Evolutionary conservation across 2,888 invertebrate genomes (phyloP), one percentile per base, ranked within the genome.

Genomic region (Macaria notata): DNA sequence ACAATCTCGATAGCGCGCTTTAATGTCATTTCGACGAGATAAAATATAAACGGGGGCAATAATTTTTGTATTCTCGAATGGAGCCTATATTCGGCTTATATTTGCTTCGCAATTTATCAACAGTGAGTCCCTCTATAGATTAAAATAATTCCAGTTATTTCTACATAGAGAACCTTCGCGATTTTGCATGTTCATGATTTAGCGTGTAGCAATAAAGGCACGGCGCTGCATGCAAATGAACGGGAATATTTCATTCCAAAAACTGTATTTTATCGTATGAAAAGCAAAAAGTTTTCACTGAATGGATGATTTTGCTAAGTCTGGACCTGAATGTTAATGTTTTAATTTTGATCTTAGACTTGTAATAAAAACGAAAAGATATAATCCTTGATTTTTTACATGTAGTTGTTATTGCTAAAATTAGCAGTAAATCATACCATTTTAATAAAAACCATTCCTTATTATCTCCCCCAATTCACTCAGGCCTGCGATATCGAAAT

Each of bases 1-100:
- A 78, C 85, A 88, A 89, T 89, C 84, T 81, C 84, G 83, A 88
- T 90, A 89, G 84, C 86, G 85, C 80, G 68, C 69, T 69, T 66
- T 81, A 73, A 79, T 77, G 73, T 76, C 73, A 77, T 73, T 81
- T 74, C 76, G 73, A 72, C 73, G 79, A 83, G 80, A 87, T 84
- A 83, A 83, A 84, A 83, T 79, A 71, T 70, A 75, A 81, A 82
- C 80, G 78, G 77, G 72, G 19, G 79, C 76, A 68, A 83, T 88
- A 83, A 83, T 82, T 88, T 84, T 78, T 81, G 79, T 77, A 81
- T 76, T 79, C 76, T 81, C 73, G 76, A 77, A 81, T 79, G 73
- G 68, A 72, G 85, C 85, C 79, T 84, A 73, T 82, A 86, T 85
- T 85, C 81, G 76, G 77, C 72, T 81, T 76, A 78, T 79, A 81